Conservation (phyloP, 2,888 invertebrate genomes). For the Drosophila rellima region DNA sequence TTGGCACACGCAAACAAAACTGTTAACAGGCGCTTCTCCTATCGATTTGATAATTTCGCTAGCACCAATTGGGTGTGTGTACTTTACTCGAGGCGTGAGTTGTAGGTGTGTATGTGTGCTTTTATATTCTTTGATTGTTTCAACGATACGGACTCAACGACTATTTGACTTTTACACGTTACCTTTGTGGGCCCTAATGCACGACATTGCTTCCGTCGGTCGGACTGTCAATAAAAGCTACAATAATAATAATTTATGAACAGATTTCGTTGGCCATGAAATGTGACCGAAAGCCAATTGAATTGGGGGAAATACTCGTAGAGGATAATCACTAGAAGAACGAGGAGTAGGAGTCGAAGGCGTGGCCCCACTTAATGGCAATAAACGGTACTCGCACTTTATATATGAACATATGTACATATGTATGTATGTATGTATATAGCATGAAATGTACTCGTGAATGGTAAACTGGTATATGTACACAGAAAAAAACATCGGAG, state of each 20-base stretch:
- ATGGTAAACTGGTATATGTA: conserved; percentile 47
- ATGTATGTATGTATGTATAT: background rate
- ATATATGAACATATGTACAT: background rate
- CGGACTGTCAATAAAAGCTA: conserved; percentile 27
- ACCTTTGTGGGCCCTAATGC: conserved; percentile 56
- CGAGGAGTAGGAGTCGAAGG: conserved; percentile 16
- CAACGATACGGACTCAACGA: conserved; percentile 55
- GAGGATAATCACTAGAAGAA: conserved; percentile 9
- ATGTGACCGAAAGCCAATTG: conserved; percentile 64
- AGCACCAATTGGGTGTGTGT: conserved; percentile 40
- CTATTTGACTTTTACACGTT: conserved; percentile 58
- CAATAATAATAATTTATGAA: conserved; percentile 43
- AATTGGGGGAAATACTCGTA: conserved; percentile 28
- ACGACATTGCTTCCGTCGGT: conserved; percentile 49
- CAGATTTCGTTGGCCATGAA: conserved; percentile 68
- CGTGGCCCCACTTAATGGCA: conserved; percentile 34
- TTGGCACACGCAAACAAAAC: conserved; percentile 37
- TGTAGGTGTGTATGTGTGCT: conserved; percentile 22
- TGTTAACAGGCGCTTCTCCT: conserved; percentile 47
- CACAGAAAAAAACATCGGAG: no score
- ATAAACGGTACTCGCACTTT: conserved; percentile 52
- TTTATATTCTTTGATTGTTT: conserved; percentile 58
- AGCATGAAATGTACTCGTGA: conserved; percentile 20
- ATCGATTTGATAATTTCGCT: conserved; percentile 70
- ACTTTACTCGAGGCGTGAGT: background rate